Percentiles rank a stretch among this genome's conserved stretches.
Evolutionary conservation across 2,888 invertebrate genomes (phyloP).

Genomic region (Biston betularia): DNA sequence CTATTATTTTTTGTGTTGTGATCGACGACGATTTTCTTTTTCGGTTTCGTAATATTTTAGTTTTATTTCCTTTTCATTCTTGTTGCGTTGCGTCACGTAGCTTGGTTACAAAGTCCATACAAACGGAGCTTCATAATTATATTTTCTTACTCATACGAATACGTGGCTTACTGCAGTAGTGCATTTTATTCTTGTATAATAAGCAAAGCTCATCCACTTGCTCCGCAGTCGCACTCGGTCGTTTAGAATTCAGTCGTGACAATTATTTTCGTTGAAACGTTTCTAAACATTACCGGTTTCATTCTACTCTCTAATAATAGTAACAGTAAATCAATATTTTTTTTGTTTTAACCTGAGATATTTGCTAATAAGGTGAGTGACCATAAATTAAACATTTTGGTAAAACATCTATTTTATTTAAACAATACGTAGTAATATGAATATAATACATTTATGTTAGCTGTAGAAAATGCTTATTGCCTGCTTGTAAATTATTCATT

Average conservation of each 20-base stretch:
- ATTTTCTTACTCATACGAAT: slow-evolving; percentile 7
- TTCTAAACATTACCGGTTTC: slow-evolving; percentile 6
- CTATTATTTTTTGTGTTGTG: background rate
- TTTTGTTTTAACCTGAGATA: slow-evolving; percentile 4
- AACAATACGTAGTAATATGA: background rate
- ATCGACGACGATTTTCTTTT: background rate
- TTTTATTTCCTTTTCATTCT: slow-evolving; percentile 19
- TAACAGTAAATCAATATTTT: background rate
- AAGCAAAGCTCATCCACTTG: slow-evolving; percentile 1
- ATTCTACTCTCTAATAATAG: background rate
- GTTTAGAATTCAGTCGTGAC: slow-evolving; percentile 1
- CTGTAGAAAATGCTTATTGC: no score
- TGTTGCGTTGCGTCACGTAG: slow-evolving; percentile 27
- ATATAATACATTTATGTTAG: background rate
- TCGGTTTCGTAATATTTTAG: slow-evolving; percentile 21
- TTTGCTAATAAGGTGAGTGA: slow-evolving; percentile 18
- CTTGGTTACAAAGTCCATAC: slow-evolving; percentile 25
- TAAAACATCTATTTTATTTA: no score
- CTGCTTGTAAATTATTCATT: no score
- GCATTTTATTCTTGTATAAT: slow-evolving; percentile 2
- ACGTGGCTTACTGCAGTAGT: slow-evolving; percentile 4
- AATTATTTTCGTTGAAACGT: background rate
- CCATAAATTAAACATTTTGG: background rate
- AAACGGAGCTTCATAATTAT: background rate
- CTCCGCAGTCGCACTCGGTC: background rate